Base-by-base conservation (phyloP, 2,888 invertebrate species). In the Allacma fusca region DNA sequence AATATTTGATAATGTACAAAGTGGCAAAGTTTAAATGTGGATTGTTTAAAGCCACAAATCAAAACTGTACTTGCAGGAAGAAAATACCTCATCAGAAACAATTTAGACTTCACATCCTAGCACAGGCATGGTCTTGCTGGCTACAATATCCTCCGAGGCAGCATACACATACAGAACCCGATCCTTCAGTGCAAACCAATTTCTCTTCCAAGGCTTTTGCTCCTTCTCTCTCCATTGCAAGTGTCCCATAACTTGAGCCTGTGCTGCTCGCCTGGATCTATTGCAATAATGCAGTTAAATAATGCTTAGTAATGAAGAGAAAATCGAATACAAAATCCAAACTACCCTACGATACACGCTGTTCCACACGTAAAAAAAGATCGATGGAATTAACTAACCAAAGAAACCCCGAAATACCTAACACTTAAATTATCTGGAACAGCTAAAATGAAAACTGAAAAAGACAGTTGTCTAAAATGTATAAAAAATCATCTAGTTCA, bases 111-210 rank as follows among this genome's bases (percentile, higher is more conserved):
- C 85, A 85, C 89, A 90, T 28, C 90, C 90, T 19, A 90, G 85
- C 59, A 90, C 86, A 16, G 89, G 89, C 79, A 87, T 86, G 76
- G 88, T 88, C 78, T 88, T 87, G 21, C 87, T 85, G 34, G 90
- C 90, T 65, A 87, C 88, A 67, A 88, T 87, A 85, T 90, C 90
- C 86, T 90, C 89, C 57, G 89, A 89, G 26, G 90, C 90, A 84
- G 88, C 87, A 83, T 88, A 88, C 44, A 86, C 85, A 80, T 88
- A 88, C 23, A 89, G 83, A 34, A 89, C 88, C 86, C 89, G 88
- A 75, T 89, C 89, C 75, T 89, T 89, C 23, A 90, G 85, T 21
- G 90, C 89, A 85, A 89, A 90, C 90, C 90, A 90, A 28, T 86
- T 85, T 65, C 86, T 86, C 85, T 89, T 89, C 89, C 90, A 90